Base-by-base conservation (phyloP, 2,113 vertebrate species). In the Pionites leucogaster region DNA sequence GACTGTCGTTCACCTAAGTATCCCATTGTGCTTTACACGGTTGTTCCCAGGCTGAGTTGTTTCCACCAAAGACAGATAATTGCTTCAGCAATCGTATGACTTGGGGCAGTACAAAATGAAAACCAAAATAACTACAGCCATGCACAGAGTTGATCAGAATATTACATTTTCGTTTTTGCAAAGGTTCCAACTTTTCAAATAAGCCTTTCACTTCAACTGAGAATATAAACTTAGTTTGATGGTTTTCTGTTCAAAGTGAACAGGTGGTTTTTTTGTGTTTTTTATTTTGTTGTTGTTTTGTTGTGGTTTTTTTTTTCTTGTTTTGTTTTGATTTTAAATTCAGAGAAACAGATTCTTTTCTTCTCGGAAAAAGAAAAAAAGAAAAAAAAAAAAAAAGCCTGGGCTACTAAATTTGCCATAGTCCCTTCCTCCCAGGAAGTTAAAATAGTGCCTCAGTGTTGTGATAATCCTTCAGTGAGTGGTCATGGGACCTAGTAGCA, bases 361-460 rank as follows among this genome's bases (percentile, higher is more conserved):
- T 74, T 11, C 28, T 13, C 11, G 35, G 42, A 68, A 65, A 7
- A 53, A 31, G 17, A 53, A 55, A 33, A 33, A 31, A 19, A 55
- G 31, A 29, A 53, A 52, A 7, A 6, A 11, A 16, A 29, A 11
- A 55, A 55, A 57, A 22, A 57, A 6, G 3, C 23, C 5, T 19
- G 14, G 12, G 4, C 22, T 11, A 37, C 2, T 25, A 41, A 60
- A 55, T 29, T 10, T 3, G 6, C 7, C 2, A 6, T n/a, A 10
- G 13, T 42, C 7, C 28, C 8, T 67, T 31, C 1, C 11, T 86
- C 10, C 17, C 24, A 11, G 18, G 35, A 10, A 86, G 3, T 35
- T 76, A 59, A 68, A 68, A 76, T 7, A 39, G 3, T n/a, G 5
- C 79, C 13, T 27, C 4, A 1, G 1, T 17, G 11, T 35, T 31